phyloP scores from a whole-genome alignment of 92 coral and sea anemone species.

The Blastomussa wellsi region DNA sequence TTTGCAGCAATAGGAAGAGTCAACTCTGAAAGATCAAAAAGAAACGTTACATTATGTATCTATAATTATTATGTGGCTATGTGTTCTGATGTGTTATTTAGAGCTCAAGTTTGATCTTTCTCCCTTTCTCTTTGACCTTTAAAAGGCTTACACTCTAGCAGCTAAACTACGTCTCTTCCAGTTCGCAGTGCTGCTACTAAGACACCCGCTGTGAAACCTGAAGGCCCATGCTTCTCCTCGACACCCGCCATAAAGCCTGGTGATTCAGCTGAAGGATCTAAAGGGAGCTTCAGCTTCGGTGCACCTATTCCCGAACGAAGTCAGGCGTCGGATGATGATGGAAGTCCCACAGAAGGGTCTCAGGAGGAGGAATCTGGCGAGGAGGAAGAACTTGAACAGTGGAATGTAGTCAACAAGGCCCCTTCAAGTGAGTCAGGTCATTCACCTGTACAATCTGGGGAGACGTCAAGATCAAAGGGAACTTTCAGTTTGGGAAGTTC shows the following conservation, averaged over 20 bases:
- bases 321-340: not conserved
- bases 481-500: conserved; percentile 11
- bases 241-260: conserved; percentile 39
- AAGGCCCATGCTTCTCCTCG: conserved; percentile 50
- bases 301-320: not conserved
- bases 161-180: not conserved
- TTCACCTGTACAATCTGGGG: not conserved
- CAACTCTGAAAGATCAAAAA: no score
- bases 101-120: not conserved
- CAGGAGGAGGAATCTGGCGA: not conserved
- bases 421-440: not conserved
- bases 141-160: not conserved
- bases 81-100: no score
- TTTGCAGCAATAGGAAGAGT: no score
- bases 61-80: no score
- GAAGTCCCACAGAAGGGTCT: not conserved
- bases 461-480: not conserved
- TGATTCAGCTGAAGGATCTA: not conserved
- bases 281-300: not conserved
- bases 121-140: not conserved
- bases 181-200: conserved; percentile 23
- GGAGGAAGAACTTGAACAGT: conserved; percentile 13
- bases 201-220: conserved; percentile 44
- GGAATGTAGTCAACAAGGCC: not conserved
- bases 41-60: no score